phyloP scores from a whole-genome alignment of 2,888 invertebrate species.

The Ecliptopera silaceata region DNA sequence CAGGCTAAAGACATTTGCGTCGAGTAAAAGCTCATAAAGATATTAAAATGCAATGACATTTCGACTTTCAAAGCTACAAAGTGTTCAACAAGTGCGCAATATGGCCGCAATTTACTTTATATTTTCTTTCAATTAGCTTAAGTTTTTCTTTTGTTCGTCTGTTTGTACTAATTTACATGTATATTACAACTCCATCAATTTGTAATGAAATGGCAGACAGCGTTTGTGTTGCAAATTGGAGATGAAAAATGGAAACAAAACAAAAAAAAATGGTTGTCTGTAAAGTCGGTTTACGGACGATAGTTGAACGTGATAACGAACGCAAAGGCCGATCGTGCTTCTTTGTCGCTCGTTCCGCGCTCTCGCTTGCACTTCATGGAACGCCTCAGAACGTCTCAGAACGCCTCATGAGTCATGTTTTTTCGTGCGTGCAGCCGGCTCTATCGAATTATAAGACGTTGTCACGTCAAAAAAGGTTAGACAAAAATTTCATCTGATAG shows the following conservation, averaged over 20 bases:
- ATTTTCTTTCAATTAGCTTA: constrained; percentile 15
- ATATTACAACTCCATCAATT: constrained; percentile 17
- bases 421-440: too few species aligned
- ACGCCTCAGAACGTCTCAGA: too few species aligned
- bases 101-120: constrained; percentile 2
- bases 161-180: constrained; percentile 20
- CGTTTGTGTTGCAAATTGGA: constrained; percentile 9
- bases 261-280: neutral
- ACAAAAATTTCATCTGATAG: too few species aligned
- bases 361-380: too few species aligned
- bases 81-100: constrained; percentile 7
- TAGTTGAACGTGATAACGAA: too few species aligned
- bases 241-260: neutral
- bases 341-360: too few species aligned
- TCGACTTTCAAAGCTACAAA: constrained; percentile 1
- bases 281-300: too few species aligned
- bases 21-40: neutral
- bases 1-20: neutral
- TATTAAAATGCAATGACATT: constrained; percentile 8
- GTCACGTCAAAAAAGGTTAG: too few species aligned
- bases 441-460: too few species aligned
- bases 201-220: neutral
- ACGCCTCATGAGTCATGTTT: too few species aligned
- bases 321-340: too few species aligned
- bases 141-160: constrained; percentile 20